Evolutionary conservation across 2,888 invertebrate species (phyloP), one percentile per base, ranked within the genome.

Genomic region (Amiota minor): DNA sequence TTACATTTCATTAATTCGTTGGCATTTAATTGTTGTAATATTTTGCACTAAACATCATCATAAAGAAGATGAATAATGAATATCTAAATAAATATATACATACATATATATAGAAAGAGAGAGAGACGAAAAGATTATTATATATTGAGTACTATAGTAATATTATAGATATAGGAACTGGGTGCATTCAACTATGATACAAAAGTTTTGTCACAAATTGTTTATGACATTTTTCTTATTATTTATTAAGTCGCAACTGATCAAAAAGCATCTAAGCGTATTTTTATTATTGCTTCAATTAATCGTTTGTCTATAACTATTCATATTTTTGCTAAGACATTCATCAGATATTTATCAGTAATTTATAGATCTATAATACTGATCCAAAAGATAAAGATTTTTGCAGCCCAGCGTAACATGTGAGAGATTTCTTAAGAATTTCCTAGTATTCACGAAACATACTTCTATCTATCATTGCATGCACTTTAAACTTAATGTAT

Each of bases 1-100:
- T 81, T 76, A 70, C 75, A 78, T 79, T 80, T 76, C 72, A 69
- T 73, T 64, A 64, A 46, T 67, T 67, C 49, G 65, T 20, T 49
- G 65, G 18, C 65, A 18, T 67, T 67, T 35, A 20, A 49, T 49
- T 47, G 11, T 18, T 61, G 61, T 61, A 61, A 61, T 20, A 23
- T 11, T 61, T 20, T 20, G 9, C 61, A 10, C 23, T 18, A 12
- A 61, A 53, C 12, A 53, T 53, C 12, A 53, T 35, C n/a, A n/a
- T n/a, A n/a, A n/a, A n/a, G 6, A 35, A 35, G 35, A 35, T 35
- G 35, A 35, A 2, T 6, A 35, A 35, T 35, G 23, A 23, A 23
- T 35, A 35, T 35, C 1, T 35, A n/a, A n/a, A 35, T 35, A 35
- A 3, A 6, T 8, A 6, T 35, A 59, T 16, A 59, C 12, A 16